phyloP scores from a whole-genome alignment of 2,797 vertebrate species.

The Allobates femoralis region DNA sequence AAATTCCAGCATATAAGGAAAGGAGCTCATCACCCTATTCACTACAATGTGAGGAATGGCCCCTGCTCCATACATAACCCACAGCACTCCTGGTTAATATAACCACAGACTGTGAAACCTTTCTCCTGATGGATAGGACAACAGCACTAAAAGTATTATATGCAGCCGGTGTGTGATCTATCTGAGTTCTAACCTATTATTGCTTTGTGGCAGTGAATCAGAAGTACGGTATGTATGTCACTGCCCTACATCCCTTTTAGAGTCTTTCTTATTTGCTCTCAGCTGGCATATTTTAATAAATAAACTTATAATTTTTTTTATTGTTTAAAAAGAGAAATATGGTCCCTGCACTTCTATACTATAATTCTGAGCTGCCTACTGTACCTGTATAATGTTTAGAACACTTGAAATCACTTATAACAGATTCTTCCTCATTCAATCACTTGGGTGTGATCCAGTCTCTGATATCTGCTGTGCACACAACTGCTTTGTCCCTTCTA shows the following conservation, averaged over 20 bases:
- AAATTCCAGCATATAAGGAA: neutral
- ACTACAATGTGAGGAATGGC: neutral
- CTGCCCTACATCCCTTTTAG: neutral
- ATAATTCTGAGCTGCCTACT: too few species aligned
- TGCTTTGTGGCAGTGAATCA: neutral
- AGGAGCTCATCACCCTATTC: neutral
- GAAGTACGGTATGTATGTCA: neutral
- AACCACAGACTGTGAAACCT: neutral
- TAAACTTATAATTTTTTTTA: too few species aligned
- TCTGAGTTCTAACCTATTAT: neutral
- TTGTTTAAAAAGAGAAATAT: too few species aligned
- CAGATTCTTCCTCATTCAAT: too few species aligned
- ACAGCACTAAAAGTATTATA: neutral
- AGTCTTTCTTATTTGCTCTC: neutral
- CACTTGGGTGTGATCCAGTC: too few species aligned
- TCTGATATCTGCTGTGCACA: too few species aligned
- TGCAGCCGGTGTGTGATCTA: neutral
- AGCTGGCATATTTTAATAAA: neutral
- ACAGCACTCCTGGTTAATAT: constrained; percentile 20
- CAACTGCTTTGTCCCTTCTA: neutral
- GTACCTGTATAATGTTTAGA: too few species aligned
- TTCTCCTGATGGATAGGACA: neutral
- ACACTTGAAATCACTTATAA: too few species aligned
- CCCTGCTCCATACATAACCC: neutral
- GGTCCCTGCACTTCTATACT: too few species aligned